Evolutionary conservation across 2,797 vertebrate genomes (phyloP), one percentile per base, ranked within the genome.

Genomic region (Pitangus sulphuratus): DNA sequence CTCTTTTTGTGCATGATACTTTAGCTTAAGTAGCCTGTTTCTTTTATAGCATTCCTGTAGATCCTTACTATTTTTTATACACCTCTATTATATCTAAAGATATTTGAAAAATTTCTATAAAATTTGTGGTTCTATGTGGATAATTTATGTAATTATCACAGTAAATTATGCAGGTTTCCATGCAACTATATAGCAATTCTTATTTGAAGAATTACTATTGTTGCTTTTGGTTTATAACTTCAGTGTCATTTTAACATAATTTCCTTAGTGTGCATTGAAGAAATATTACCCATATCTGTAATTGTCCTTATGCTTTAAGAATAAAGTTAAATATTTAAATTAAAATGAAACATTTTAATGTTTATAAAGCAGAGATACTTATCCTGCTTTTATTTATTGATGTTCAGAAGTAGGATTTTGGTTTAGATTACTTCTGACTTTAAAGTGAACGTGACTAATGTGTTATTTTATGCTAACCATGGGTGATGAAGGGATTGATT

Each of bases 401-500:
- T 11, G 1, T 87, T 76, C 54, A 79, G 76, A 82, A 84, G 48
- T 56, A 91, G 89, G n/a, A 51, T 90, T 96, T 89, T 88, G 53
- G 40, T 56, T 89, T 93, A 82, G 47, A 91, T 70, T 86, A 53
- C 79, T 84, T 84, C 53, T 84, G 30, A 54, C 94, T 84, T 69
- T 62, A 69, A 87, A 87, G 33, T 91, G 79, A 82, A 70, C 50
- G 10, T 94, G 69, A 78, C 51, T 75, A 86, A 90, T 88, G 33
- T 72, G 57, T 58, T 95, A 48, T 86, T 93, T 88, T 93, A 37
- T 84, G 92, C 71, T 95, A 95, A 94, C 91, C 84, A 47, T 47
- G 93, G 76, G 84, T 94, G 90, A 84, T 95, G 72, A 93, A 95
- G 91, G 97, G 96, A 90, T 97, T 97, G 96, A 93, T 93, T 97